A percentile compares a stretch with the other conserved stretches of the same genome.
Evolutionary conservation across 53 echinoderm and acorn worm genomes (phyloP).

Genomic region (Henricia sp.): DNA sequence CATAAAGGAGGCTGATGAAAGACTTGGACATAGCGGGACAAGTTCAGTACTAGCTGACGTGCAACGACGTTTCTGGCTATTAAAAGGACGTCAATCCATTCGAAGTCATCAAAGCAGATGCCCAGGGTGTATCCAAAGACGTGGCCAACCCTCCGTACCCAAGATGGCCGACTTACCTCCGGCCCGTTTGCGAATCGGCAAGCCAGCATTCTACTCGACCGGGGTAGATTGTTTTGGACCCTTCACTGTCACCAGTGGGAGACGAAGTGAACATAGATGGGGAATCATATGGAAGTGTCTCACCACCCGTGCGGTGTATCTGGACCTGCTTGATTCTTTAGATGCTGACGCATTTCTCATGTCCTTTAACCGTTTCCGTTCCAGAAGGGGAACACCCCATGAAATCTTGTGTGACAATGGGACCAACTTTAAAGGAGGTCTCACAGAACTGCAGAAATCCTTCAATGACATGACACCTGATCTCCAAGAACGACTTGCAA

Average conservation of each 20-base stretch:
- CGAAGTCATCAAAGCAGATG: constrained; percentile 20
- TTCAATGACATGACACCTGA: constrained; percentile 54
- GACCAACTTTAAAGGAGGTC: constrained; percentile 68
- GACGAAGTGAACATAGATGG: constrained; percentile 63
- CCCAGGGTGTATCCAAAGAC: constrained; percentile 40
- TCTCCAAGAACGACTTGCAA: constrained; percentile 39
- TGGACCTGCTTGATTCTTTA: constrained; percentile 53
- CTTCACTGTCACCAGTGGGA: constrained; percentile 18
- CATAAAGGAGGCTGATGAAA: not conserved
- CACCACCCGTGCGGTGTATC: constrained; percentile 54
- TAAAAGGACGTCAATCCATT: constrained; percentile 19
- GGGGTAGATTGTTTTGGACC: constrained; percentile 69
- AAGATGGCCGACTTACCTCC: constrained; percentile 66
- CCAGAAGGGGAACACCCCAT: constrained; percentile 44
- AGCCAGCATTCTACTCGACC: constrained; percentile 57
- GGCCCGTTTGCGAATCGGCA: constrained; percentile 56
- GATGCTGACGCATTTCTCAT: constrained; percentile 52
- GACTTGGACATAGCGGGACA: not conserved
- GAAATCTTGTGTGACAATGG: constrained; percentile 58
- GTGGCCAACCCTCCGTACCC: constrained; percentile 51
- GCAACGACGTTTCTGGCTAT: constrained; percentile 7
- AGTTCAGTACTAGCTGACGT: constrained; percentile 6
- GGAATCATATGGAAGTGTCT: constrained; percentile 58
- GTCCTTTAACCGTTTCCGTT: constrained; percentile 56
- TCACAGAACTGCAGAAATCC: constrained; percentile 49